phyloP scores from a whole-genome alignment of 2,888 invertebrate genomes.

The Sycophila texana region DNA sequence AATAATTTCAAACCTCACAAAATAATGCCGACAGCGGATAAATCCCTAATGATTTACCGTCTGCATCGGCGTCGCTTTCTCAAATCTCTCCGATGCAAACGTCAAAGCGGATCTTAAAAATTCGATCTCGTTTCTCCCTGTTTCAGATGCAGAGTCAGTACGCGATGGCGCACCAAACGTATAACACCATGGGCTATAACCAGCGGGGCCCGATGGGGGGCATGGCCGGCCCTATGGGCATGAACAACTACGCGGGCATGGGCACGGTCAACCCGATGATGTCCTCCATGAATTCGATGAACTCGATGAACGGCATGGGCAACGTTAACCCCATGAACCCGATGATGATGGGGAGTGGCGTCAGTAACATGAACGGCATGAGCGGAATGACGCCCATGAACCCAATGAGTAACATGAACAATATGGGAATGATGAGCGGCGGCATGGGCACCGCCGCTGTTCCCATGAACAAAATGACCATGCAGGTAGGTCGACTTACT shows the following conservation, averaged over 20 bases:
- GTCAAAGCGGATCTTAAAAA: no score
- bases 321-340: conserved; percentile 79
- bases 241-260: conserved; percentile 83
- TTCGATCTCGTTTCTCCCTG: not conserved
- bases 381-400: conserved; percentile 79
- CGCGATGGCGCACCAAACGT: conserved; percentile 74
- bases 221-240: conserved; percentile 81
- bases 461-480: conserved; percentile 85
- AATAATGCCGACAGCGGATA: no score
- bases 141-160: conserved; percentile 82
- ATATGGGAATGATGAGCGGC: conserved; percentile 82
- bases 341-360: conserved; percentile 75
- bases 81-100: no score
- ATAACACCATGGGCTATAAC: conserved; percentile 69
- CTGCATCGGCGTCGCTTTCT: no score
- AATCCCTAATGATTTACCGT: no score
- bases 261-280: conserved; percentile 80
- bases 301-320: conserved; percentile 78
- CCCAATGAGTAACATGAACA: conserved; percentile 74
- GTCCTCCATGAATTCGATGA: conserved; percentile 78
- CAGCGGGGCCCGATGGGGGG: conserved; percentile 74
- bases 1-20: no score
- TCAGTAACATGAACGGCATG: conserved; percentile 76
- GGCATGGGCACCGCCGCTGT: conserved; percentile 77
- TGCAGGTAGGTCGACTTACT: conserved; percentile 77